Evolutionary conservation across 2,888 invertebrate species (phyloP).

Genomic region (Trichopoda pennipes): DNA sequence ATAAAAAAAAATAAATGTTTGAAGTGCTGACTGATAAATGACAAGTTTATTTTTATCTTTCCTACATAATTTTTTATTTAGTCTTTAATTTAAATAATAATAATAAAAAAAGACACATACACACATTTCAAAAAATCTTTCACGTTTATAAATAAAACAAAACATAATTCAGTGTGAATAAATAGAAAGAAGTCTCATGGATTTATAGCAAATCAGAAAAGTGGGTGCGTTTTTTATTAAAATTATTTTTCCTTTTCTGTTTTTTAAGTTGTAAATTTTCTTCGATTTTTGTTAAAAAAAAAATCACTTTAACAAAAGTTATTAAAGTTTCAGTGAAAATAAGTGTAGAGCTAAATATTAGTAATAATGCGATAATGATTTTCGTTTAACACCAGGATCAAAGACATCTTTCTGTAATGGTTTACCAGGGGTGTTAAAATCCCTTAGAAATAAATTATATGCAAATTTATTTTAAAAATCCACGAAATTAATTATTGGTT

Average conservation of each 20-base stretch:
- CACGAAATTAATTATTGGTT: no score
- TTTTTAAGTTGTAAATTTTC: neutral
- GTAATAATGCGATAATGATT: no score
- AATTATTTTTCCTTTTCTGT: constrained; percentile 25
- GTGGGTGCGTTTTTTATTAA: constrained; percentile 61
- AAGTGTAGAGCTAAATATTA: no score
- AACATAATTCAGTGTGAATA: constrained; percentile 34
- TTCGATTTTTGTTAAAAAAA: no score
- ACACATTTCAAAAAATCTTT: constrained; percentile 35
- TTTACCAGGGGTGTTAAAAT: no score
- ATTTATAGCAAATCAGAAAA: constrained; percentile 40
- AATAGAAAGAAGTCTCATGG: constrained; percentile 26
- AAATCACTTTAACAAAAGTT: no score
- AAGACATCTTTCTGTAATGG: no score
- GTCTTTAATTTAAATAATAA: constrained; percentile 8
- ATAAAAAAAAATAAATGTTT: constrained; percentile 27
- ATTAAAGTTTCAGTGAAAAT: no score
- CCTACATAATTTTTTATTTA: constrained; percentile 11
- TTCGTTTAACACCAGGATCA: no score
- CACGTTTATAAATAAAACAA: constrained; percentile 39
- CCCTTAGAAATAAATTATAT: no score
- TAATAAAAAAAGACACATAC: neutral
- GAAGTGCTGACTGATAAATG: constrained; percentile 54
- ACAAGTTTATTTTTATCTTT: constrained; percentile 48
- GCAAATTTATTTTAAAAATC: no score